Conservation (phyloP, 2,113 vertebrate species). For the Cynopterus brachyotis region DNA sequence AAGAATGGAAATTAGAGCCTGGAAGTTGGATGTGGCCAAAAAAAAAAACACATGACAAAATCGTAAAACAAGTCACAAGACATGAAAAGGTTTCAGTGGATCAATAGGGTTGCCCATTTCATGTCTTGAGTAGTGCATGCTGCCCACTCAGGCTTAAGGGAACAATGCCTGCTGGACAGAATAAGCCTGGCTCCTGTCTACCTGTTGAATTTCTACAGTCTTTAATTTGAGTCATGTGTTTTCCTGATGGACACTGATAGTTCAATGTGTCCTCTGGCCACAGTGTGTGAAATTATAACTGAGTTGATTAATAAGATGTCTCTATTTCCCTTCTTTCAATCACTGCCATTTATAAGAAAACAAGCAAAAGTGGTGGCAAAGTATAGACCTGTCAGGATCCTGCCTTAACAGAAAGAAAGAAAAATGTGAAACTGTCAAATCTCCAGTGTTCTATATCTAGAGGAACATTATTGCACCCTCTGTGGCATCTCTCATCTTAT, state of each 20-base stretch:
- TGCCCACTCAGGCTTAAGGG: not conserved
- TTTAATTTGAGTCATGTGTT: not conserved
- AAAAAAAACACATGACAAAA: no score
- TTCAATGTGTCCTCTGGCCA: conserved; percentile 62
- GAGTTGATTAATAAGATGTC: conserved; percentile 82
- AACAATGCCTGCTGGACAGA: not conserved
- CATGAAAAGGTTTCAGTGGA: not conserved
- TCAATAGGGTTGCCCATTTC: not conserved
- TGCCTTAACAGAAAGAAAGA: conserved; percentile 84
- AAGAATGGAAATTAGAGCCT: not conserved
- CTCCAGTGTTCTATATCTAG: conserved; percentile 80
- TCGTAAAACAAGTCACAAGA: not conserved
- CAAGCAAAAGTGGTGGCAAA: conserved; percentile 81
- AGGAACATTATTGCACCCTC: conserved; percentile 78
- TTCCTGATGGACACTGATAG: conserved; percentile 35
- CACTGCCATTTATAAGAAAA: conserved; percentile 82
- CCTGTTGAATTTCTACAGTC: conserved; percentile 4
- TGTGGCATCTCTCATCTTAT: conserved; percentile 69
- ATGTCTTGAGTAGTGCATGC: not conserved
- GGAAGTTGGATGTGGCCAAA: not conserved
- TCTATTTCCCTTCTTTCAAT: conserved; percentile 75
- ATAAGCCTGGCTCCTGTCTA: not conserved
- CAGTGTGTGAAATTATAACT: conserved; percentile 76
- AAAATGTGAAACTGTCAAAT: conserved; percentile 84
- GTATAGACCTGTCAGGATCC: conserved; percentile 81